These are phyloP conservation scores for Paradoxurus hermaphroditus DNA, from an alignment of 2,113 vertebrate genomes.

Conservation along the genomic window DNA sequence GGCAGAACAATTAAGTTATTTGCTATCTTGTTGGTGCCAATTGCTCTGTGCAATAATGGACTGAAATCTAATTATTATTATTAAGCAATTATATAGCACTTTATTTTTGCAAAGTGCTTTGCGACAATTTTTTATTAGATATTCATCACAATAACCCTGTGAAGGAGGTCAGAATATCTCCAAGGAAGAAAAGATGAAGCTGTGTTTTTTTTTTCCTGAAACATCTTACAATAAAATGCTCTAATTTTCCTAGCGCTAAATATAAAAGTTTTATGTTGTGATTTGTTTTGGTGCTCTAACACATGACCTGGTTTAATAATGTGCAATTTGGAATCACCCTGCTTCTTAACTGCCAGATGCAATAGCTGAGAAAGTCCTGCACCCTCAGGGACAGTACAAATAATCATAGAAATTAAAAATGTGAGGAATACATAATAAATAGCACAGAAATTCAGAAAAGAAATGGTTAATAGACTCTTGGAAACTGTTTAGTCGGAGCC, in stretches of 20 bases:
- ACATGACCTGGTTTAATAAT: conserved; percentile 49
- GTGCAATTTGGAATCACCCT: conserved; percentile 3
- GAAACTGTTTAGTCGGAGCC: background rate
- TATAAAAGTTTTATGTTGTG: conserved; percentile 39
- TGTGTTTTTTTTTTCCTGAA: background rate
- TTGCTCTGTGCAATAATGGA: conserved; percentile 54
- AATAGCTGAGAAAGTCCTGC: background rate
- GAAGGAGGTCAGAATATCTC: conserved; percentile 57
- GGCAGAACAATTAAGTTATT: conserved; percentile 42
- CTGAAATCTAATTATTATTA: conserved; percentile 62
- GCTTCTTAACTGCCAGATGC: background rate
- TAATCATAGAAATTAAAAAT: conserved; percentile 16
- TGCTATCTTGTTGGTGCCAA: background rate
- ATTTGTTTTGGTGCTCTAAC: conserved; percentile 36
- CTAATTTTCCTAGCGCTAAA: conserved; percentile 47
- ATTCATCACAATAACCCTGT: conserved; percentile 41
- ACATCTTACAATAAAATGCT: conserved; percentile 23
- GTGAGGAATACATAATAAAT: background rate
- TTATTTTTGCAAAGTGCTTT: conserved; percentile 56
- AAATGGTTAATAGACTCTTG: background rate
- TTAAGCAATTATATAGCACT: conserved; percentile 57
- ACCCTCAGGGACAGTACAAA: background rate
- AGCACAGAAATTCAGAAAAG: background rate
- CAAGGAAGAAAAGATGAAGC: conserved; percentile 41
- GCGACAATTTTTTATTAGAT: conserved; percentile 52